phyloP scores from a whole-genome alignment of 1,140 invertebrate species.

The Eupeodes corollae region DNA sequence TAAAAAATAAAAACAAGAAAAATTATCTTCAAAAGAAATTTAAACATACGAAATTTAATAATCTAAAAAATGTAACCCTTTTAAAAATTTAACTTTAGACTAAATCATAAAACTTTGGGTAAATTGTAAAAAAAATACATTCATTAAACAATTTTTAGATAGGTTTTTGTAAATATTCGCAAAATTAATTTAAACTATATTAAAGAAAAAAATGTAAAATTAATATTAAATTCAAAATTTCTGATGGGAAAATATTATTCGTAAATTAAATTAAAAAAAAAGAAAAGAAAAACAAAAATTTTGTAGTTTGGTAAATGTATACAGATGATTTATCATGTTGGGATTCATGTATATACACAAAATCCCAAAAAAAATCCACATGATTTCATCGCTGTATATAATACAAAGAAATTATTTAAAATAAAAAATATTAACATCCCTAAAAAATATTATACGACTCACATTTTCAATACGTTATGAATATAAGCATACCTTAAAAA shows the following conservation, averaged over 20 bases:
- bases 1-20: slow-evolving; percentile 2
- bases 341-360: slow-evolving; percentile 22
- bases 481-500: slow-evolving; percentile 9
- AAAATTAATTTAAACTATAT: slow-evolving; percentile 19
- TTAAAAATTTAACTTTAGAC: slow-evolving; percentile 5
- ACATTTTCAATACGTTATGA: not conserved
- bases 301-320: slow-evolving; percentile 18
- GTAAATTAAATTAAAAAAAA: slow-evolving; percentile 5
- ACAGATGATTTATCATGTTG: slow-evolving; percentile 9
- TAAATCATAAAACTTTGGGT: slow-evolving; percentile 7
- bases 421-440: slow-evolving; percentile 3
- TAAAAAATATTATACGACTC: too few relatives aligned
- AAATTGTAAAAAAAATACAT: not conserved
- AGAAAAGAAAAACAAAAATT: slow-evolving; percentile 17
- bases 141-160: slow-evolving; percentile 7
- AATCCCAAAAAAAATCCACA: slow-evolving; percentile 2
- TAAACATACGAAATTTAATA: not conserved
- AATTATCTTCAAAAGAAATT: slow-evolving; percentile 3
- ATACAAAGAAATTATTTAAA: slow-evolving; percentile 13
- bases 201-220: slow-evolving; percentile 12
- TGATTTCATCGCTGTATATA: slow-evolving; percentile 30
- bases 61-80: slow-evolving; percentile 4
- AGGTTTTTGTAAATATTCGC: slow-evolving; percentile 32
- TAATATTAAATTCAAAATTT: slow-evolving; percentile 4
- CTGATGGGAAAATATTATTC: not conserved